Conservation (phyloP, 2,797 vertebrate genomes). For the Salmo trutta region DNA sequence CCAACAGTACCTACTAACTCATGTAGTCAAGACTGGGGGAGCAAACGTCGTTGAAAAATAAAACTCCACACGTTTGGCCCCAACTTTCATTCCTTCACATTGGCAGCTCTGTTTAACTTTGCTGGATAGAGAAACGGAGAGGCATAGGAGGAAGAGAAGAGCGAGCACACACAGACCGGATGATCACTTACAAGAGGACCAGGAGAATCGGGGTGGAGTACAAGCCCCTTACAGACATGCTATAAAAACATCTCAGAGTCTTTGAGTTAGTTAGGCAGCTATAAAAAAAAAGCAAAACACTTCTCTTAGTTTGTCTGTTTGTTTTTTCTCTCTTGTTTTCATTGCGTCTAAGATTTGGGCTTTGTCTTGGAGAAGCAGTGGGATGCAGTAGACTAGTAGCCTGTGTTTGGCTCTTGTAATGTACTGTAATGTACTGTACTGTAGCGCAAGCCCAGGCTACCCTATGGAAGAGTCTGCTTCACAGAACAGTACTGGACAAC, state of each 20-base stretch:
- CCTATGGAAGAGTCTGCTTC: slow-evolving; percentile 13
- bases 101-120: slow-evolving; percentile 9
- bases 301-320: slow-evolving; percentile 42
- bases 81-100: slow-evolving; percentile 23
- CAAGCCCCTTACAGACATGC: slow-evolving; percentile 62
- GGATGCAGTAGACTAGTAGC: slow-evolving; percentile 7
- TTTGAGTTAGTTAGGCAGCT: slow-evolving; percentile 38
- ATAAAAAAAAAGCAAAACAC: slow-evolving; percentile 39
- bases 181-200: background rate
- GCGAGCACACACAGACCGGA: slow-evolving; percentile 32
- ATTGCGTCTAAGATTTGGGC: slow-evolving; percentile 17
- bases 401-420: background rate
- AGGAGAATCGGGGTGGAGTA: slow-evolving; percentile 22
- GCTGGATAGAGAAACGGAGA: slow-evolving; percentile 50
- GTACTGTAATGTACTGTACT: background rate
- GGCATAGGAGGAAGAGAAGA: slow-evolving; percentile 24
- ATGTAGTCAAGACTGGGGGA: slow-evolving; percentile 7
- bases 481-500: background rate
- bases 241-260: slow-evolving; percentile 53
- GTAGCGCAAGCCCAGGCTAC: slow-evolving; percentile 5
- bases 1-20: background rate
- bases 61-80: slow-evolving; percentile 27
- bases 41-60: slow-evolving; percentile 3
- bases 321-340: slow-evolving; percentile 14
- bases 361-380: slow-evolving; percentile 7